These are phyloP conservation scores for Clanis bilineata DNA, from an alignment of 2,888 invertebrate genomes.

Conservation along the genomic window DNA sequence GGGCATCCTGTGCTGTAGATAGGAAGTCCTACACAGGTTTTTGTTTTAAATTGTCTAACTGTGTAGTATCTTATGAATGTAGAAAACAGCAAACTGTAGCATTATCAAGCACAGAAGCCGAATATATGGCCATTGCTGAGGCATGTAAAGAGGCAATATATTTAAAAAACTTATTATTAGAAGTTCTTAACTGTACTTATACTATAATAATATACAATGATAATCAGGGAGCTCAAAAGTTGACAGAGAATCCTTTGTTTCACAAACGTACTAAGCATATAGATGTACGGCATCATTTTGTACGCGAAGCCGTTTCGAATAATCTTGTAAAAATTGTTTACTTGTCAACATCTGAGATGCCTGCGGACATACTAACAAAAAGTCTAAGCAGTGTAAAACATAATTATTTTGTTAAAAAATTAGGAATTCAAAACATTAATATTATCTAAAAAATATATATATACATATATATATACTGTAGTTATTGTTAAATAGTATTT, in stretches of 20 bases:
- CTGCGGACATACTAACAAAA: background rate
- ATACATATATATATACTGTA: too few relatives aligned
- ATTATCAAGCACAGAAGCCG: background rate
- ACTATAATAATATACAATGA: background rate
- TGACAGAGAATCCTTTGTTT: background rate
- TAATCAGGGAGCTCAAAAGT: background rate
- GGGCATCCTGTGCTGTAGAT: constrained; percentile 17
- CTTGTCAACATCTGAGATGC: background rate
- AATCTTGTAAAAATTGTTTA: background rate
- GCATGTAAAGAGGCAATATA: background rate
- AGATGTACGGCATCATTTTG: background rate
- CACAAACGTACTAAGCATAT: background rate
- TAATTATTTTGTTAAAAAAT: background rate
- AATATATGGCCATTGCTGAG: background rate
- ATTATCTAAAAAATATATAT: too few relatives aligned
- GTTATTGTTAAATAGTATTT: too few relatives aligned
- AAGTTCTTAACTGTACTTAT: background rate
- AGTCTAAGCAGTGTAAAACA: background rate
- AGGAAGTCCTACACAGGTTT: constrained; percentile 24
- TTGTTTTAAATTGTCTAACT: constrained; percentile 17
- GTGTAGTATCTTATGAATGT: constrained; percentile 21
- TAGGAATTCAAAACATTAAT: background rate
- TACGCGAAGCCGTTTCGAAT: background rate
- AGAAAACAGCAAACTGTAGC: constrained; percentile 10
- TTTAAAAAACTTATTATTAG: background rate